Conservation (phyloP, 2,113 vertebrate genomes). For the Malaclemys terrapin region DNA sequence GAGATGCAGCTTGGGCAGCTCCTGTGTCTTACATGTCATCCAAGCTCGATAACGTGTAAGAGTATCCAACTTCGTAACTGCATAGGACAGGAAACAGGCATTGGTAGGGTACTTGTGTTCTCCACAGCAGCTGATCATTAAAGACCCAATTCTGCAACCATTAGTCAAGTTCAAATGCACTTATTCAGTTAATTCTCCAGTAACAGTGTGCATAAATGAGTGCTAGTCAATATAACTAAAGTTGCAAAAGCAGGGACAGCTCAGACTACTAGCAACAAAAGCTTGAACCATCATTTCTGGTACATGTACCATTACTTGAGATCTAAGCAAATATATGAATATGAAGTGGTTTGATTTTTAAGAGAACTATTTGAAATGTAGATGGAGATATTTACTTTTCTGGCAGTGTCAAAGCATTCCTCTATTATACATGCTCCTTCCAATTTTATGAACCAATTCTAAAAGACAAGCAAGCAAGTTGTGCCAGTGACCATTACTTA, state of each 20-base stretch:
- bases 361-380: constrained; percentile 9
- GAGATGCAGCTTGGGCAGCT: background rate
- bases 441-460: background rate
- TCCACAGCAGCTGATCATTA: background rate
- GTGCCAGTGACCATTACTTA: background rate
- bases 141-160: background rate
- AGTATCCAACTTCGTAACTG: background rate
- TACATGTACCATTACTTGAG: background rate
- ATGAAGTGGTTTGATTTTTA: constrained; percentile 7
- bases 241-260: background rate
- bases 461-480: background rate
- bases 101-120: background rate
- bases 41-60: background rate
- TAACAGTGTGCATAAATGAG: background rate
- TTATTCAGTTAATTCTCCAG: background rate
- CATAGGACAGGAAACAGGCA: background rate
- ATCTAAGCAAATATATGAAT: background rate
- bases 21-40: too few species aligned
- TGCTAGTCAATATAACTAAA: background rate
- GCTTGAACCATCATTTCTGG: background rate
- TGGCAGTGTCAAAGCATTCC: background rate
- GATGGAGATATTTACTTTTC: background rate
- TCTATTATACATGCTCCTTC: background rate
- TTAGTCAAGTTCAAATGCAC: background rate
- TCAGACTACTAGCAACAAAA: background rate